Base-by-base conservation (phyloP, 2,113 vertebrate genomes). In the Polypterus senegalus region DNA sequence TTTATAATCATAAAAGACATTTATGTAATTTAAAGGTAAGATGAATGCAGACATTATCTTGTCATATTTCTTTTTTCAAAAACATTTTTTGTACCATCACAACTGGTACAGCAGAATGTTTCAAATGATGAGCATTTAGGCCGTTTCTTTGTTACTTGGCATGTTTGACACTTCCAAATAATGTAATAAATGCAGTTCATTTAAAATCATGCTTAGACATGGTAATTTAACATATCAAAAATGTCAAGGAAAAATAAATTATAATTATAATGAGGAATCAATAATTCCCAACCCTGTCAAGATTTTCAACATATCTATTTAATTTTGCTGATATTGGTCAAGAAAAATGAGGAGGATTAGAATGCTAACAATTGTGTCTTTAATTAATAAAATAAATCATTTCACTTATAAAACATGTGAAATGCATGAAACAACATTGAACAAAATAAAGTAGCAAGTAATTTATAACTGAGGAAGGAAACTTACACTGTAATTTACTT, bases 11-110 rank as follows among this genome's bases (percentile, higher is more conserved):
- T 70, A 68, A 76, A 74, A 82, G 77, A 75, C 77, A 76, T 82
- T 78, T 81, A 74, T 65, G 66, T 71, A 56, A 73, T 70, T 74
- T 80, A 77, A 81, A 86, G 82, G 83, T 86, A 84, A 82, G 76
- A 81, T 79, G 76, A 84, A 88, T 82, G 82, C 73, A 66, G 76
- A 83, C 73, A 88, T 88, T 88, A 88, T 88, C 79, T 84, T 86
- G 84, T 85, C 84, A 86, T 79, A 81, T 80, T 77, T 68, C 66
- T 61, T 55, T 64, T 75, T 77, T 66, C 72, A 64, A 48, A 58
- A 57, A 59, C 64, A 61, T 64, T 75, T 77, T 66, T 73, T 66
- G 51, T 60, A 57, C 64, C 64, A 61, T 54, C 61, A 61, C 66
- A 61, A 58, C 66, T 71, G 60, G 65, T 63, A 70, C 66, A 65